Conservation (phyloP, 2,888 invertebrate species). For the Aporophyla nigra region DNA sequence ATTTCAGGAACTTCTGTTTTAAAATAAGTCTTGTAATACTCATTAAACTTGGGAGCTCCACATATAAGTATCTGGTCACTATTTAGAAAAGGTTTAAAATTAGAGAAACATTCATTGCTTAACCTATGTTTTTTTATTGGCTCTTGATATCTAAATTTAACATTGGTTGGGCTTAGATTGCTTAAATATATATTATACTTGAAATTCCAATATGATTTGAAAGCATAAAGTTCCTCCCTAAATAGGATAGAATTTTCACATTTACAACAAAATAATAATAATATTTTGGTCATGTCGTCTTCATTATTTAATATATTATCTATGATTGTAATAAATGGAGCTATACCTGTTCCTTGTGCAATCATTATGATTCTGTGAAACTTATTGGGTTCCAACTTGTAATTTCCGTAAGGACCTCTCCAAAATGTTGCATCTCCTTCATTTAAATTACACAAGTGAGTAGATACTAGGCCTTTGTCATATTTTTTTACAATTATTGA, state of each 20-base stretch:
- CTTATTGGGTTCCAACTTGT: conserved; percentile 83
- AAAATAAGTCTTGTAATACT: conserved; percentile 82
- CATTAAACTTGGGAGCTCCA: conserved; percentile 91
- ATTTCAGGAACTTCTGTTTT: conserved; percentile 70
- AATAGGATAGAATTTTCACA: conserved; percentile 91
- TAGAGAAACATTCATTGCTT: conserved; percentile 74
- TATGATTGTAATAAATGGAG: conserved; percentile 93
- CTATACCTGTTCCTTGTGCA: conserved; percentile 94
- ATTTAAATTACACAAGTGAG: conserved; percentile 85
- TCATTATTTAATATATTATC: conserved; percentile 92
- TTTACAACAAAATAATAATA: conserved; percentile 92
- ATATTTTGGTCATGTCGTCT: conserved; percentile 92
- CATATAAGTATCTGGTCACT: conserved; percentile 90
- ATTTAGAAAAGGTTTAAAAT: conserved; percentile 75
- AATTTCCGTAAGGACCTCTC: conserved; percentile 94
- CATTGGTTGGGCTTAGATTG: conserved; percentile 55
- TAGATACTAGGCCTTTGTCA: conserved; percentile 91
- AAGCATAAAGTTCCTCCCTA: conserved; percentile 91
- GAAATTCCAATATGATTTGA: conserved; percentile 94
- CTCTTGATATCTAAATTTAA: conserved; percentile 88
- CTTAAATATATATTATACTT: conserved; percentile 91
- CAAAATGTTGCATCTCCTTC: conserved; percentile 91
- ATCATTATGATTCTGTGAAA: conserved; percentile 85
- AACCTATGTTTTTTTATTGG: conserved; percentile 84
- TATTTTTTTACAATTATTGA: conserved; percentile 92